Conservation (phyloP, 2,888 invertebrate genomes). For the Tachystola acroxantha region DNA sequence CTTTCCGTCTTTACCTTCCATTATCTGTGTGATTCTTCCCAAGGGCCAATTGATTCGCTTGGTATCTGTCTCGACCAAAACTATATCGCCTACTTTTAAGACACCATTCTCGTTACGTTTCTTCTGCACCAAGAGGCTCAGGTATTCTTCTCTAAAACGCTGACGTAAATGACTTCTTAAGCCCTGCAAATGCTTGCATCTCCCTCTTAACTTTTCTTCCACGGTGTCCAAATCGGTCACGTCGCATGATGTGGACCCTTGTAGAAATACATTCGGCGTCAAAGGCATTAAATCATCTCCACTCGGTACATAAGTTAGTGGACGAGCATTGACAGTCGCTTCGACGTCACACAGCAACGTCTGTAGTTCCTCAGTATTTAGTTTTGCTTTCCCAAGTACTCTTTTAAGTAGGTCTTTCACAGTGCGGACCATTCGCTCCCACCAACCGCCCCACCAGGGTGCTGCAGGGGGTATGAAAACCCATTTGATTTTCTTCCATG, state of each 20-base stretch:
- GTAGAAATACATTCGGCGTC: neutral
- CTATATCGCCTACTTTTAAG: neutral
- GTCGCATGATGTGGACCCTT: neutral
- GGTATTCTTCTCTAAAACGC: neutral
- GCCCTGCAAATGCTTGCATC: neutral
- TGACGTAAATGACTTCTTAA: neutral
- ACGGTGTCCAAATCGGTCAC: too few species aligned
- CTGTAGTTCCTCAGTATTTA: neutral
- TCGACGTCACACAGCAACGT: neutral
- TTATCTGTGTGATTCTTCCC: neutral
- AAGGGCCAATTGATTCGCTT: neutral
- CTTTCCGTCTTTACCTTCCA: neutral
- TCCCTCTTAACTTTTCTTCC: too few species aligned
- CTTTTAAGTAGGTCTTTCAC: neutral
- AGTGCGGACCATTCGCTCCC: neutral
- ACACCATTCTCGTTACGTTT: neutral
- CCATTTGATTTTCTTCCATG: neutral
- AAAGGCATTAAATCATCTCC: neutral
- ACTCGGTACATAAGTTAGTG: neutral
- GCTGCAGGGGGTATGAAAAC: neutral
- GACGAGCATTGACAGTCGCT: neutral
- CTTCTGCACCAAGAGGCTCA: neutral
- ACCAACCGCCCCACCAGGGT: neutral
- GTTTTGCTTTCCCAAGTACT: neutral
- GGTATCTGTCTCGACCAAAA: neutral